Conservation (phyloP, 2,797 vertebrate genomes). For the Pristis pectinata region DNA sequence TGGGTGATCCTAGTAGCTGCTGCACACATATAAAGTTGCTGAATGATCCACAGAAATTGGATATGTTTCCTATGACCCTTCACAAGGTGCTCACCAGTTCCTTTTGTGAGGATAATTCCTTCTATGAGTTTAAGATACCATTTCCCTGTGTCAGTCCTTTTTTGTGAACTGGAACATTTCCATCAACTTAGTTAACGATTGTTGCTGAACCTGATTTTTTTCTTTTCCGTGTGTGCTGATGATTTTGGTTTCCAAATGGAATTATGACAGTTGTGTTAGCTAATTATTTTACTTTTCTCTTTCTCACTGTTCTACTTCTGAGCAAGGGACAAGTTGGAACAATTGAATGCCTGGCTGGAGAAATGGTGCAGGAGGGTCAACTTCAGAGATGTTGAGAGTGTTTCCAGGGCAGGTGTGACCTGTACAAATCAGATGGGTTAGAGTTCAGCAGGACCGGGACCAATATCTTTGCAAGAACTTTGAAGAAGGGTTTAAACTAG, state of each 20-base stretch:
- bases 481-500: too few relatives aligned
- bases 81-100: not conserved
- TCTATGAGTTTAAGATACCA: not conserved
- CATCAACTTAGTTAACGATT: not conserved
- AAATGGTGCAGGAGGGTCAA: too few relatives aligned
- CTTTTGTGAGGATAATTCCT: not conserved
- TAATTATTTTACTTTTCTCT: not conserved
- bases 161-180: not conserved
- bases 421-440: too few relatives aligned
- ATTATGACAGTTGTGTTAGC: not conserved
- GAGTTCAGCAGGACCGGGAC: too few relatives aligned
- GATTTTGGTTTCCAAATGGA: not conserved
- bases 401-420: too few relatives aligned
- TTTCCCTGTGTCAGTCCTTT: not conserved
- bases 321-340: too few relatives aligned
- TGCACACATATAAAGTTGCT: not conserved
- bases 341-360: too few relatives aligned
- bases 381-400: too few relatives aligned
- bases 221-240: too few relatives aligned
- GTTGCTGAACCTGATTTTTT: not conserved
- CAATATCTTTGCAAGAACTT: too few relatives aligned
- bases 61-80: not conserved
- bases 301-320: not conserved
- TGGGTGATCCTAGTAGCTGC: not conserved
- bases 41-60: not conserved